Base-by-base conservation (phyloP, 2,888 invertebrate species). In the Drosophila formosana region DNA sequence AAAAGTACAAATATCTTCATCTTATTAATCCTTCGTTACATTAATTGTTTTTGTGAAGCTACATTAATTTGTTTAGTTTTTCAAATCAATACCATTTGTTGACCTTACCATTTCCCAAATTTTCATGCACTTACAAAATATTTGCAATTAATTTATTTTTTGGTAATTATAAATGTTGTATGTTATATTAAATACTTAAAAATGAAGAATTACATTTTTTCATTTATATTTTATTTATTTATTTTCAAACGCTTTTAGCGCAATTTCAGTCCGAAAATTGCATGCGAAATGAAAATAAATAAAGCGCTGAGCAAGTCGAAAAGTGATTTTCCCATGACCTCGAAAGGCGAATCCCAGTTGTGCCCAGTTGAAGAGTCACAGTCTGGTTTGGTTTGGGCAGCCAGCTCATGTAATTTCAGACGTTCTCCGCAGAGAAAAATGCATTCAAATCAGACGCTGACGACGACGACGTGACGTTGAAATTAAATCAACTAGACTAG, bases 291-390 rank as follows among this genome's bases (percentile, higher is more conserved):
- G 47, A 13, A 72, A 61, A 82, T 78, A 81, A 82, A 87, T 86
- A 82, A 80, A 67, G 45, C 45, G 46, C 60, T 62, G 58, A 52
- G 61, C 60, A 41, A 67, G 51, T 57, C 62, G 68, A 70, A 75
- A 71, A 78, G 65, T 47, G 58, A 52, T 87, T 90, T 90, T 90
- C 90, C 87, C 90, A 90, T 90, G 90, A 90, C 90, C 90, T 90
- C 90, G 90, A 90, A 89, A 84, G 53, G 82, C 63, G 62, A 60
- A 57, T 68, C 67, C 67, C 68, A 78, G 51, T 56, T 50, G 50
- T 46, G 66, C 34, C 57, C 57, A 66, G 70, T 50, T 50, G 49
- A 41, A 39, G 18, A 41, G 55, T 68, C 69, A 70, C 52, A 75
- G 56, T 18, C 18, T 18, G 18, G 18, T 18, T 18, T 66, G 67